phyloP scores from a whole-genome alignment of 2,113 vertebrate species.

The Carettochelys insculpta region DNA sequence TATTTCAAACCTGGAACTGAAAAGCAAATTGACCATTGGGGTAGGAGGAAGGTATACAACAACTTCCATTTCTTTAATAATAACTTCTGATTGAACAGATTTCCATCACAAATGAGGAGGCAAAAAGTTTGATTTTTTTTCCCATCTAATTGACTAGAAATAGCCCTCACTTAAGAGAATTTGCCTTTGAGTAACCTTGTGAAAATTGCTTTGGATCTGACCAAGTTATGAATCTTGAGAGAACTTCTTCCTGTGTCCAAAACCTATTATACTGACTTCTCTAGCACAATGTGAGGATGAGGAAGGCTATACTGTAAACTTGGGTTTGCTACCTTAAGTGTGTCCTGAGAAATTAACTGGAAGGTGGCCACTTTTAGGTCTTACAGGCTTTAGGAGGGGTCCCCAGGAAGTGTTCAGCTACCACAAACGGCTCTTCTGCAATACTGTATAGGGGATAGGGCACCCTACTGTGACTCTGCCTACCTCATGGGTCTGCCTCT shows the following conservation, averaged over 20 bases:
- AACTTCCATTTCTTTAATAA: background rate
- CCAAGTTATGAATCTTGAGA: background rate
- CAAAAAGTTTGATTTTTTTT: background rate
- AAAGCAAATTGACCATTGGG: background rate
- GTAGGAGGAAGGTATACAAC: background rate
- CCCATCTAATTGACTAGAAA: background rate
- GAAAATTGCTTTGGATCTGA: background rate
- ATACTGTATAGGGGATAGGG: background rate
- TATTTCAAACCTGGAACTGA: background rate
- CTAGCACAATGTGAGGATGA: background rate
- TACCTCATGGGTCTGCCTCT: background rate
- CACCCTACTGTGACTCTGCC: background rate
- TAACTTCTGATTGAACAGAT: background rate
- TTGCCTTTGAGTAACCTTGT: background rate
- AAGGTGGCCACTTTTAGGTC: background rate
- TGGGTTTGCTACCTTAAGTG: background rate
- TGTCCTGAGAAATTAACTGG: background rate
- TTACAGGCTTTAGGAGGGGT: background rate
- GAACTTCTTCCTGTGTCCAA: background rate
- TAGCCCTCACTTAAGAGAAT: background rate
- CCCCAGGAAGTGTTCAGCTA: accelerated
- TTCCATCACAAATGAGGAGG: background rate
- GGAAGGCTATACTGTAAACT: background rate
- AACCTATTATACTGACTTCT: background rate
- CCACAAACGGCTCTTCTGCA: background rate